Base-by-base conservation (phyloP, 37 sponge, comb jelly and placozoan species). In the Tethya wilhelma region DNA sequence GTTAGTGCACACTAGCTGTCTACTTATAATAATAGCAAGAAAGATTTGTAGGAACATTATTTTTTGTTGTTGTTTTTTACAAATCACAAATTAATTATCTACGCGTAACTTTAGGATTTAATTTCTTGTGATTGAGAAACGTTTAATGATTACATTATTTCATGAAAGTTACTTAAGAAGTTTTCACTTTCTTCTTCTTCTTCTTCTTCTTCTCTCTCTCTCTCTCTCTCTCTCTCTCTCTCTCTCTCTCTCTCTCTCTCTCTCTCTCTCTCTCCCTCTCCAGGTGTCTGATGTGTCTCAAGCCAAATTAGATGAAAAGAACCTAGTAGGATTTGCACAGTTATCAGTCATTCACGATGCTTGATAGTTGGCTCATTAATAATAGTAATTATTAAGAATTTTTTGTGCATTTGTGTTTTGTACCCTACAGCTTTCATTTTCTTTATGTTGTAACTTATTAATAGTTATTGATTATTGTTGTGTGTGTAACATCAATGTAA, bases 261-360 rank as follows among this genome's bases (percentile, higher is more conserved):
- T 74, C 42, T 37, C 3, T 25, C 19, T 12, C 60, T 14, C 64
- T n/a, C 36, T 38, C 4, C 2, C 45, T 66, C 22, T n/a, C 39
- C 31, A 30, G 58, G 69, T 32, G 22, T 8, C 42, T 62, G 40
- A 81, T 23, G 8, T 77, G 33, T 63, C 83, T 33, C 74, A 44
- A 20, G 86, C 71, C 12, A 33, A 63, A 19, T 9, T 72, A 17
- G 91, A 86, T 57, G 91, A 91, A 34, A 91, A 91, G 64, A 91
- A 86, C 38, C 69, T 91, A 34, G 82, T 86, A 64, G 91, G 91
- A 20, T 91, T 70, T 57, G 91, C 91, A 1, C 91, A 91, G 72
- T 25, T 91, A 12, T 37, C 73, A 56, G 42, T 64, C 3, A 14
- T 53, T 5, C 49, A 30, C 25, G 38, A 70, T n/a, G 53, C 14